Evolutionary conservation across 2,888 invertebrate genomes (phyloP).

Genomic region (Heliconius ismenius): DNA sequence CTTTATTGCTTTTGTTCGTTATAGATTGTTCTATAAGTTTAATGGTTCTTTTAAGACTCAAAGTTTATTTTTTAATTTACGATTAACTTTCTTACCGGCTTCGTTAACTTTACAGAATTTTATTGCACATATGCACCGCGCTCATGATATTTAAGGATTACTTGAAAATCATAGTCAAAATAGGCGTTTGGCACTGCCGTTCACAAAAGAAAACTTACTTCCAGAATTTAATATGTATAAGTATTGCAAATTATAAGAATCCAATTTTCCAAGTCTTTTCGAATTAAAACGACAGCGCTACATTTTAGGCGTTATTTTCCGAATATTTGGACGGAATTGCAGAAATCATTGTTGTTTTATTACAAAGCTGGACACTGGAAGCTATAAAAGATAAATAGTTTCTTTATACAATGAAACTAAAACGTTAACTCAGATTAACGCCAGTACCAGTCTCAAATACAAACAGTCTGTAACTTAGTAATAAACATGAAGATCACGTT

Average conservation of each 20-base stretch:
- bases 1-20: slow-evolving; percentile 34
- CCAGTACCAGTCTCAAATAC: slow-evolving; percentile 4
- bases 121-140: background rate
- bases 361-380: background rate
- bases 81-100: background rate
- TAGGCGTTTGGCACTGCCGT: too few species aligned
- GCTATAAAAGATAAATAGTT: slow-evolving; percentile 4
- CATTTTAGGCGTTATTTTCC: background rate
- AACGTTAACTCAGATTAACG: background rate
- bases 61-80: background rate
- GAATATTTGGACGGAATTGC: background rate
- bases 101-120: background rate
- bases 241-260: too few species aligned
- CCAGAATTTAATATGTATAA: too few species aligned
- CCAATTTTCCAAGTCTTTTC: background rate
- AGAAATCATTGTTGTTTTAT: background rate
- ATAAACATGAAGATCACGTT: slow-evolving; percentile 24
- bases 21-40: slow-evolving; percentile 22
- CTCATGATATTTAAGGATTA: too few species aligned
- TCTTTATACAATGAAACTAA: background rate
- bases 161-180: too few species aligned
- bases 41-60: background rate
- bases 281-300: background rate
- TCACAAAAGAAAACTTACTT: too few species aligned
- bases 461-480: slow-evolving; percentile 11